These are phyloP conservation scores for Sclerodermus sp. DNA, from an alignment of 2,888 invertebrate species.

Conservation along the genomic window DNA sequence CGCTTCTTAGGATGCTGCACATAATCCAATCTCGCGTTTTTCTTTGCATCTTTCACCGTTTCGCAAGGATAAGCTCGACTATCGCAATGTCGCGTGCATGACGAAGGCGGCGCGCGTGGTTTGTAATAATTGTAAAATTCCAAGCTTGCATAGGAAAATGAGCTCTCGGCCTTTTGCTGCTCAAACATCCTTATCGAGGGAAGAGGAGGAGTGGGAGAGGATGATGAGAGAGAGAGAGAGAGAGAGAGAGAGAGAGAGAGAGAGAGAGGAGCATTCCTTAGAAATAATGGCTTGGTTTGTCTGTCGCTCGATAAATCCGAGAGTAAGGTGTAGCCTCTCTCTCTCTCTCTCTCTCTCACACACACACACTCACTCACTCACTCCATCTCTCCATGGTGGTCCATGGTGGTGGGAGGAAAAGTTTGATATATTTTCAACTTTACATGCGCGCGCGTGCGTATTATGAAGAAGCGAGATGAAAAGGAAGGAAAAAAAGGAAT, in stretches of 20 bases:
- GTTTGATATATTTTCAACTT: conserved; percentile 23
- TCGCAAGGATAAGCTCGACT: no score
- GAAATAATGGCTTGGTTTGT: conserved; percentile 34
- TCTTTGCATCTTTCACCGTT: no score
- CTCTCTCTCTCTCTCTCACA: no score
- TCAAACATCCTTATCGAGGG: conserved; percentile 38
- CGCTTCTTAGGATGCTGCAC: no score
- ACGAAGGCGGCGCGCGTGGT: conserved; percentile 5
- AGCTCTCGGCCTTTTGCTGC: conserved; percentile 5
- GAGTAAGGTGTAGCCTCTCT: no score
- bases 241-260: conserved; percentile 6
- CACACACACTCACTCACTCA: no score
- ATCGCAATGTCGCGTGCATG: background rate
- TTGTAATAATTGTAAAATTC: conserved; percentile 28
- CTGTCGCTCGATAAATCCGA: conserved; percentile 37
- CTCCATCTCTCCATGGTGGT: no score
- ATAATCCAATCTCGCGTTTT: no score
- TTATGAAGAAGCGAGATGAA: conserved; percentile 20
- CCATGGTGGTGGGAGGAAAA: conserved; percentile 31
- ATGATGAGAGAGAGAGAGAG: no score
- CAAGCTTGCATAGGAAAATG: conserved; percentile 25
- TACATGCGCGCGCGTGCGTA: conserved; percentile 31
- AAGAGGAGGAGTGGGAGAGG: no score
- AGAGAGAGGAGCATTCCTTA: conserved; percentile 35
- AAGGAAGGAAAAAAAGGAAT: no score